Evolutionary conservation across 2,113 vertebrate species (phyloP).

Genomic region (Corythornis vintsioides): DNA sequence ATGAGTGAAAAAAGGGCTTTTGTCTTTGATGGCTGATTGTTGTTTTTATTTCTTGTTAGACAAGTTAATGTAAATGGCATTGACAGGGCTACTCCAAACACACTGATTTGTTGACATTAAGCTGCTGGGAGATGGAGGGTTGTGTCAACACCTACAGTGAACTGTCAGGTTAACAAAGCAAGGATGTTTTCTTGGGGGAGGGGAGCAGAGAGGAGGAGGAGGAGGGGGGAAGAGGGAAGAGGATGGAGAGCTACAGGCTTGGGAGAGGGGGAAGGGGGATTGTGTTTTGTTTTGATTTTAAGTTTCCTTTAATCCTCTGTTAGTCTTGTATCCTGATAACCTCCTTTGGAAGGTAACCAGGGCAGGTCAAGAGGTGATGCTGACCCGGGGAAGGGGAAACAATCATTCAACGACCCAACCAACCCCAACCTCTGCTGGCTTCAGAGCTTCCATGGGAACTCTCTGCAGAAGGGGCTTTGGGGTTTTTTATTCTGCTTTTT

Average conservation of each 20-base stretch:
- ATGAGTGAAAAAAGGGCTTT: constrained; percentile 45
- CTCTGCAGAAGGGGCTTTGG: background rate
- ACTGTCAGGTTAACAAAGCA: constrained; percentile 68
- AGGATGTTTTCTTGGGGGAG: constrained; percentile 64
- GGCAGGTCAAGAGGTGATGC: constrained; percentile 56
- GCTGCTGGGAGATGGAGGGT: constrained; percentile 57
- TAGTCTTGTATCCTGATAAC: constrained; percentile 65
- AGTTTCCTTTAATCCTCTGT: constrained; percentile 67
- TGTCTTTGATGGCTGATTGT: constrained; percentile 48
- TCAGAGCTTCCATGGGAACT: background rate
- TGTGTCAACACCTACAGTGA: constrained; percentile 66
- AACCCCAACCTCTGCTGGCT: background rate
- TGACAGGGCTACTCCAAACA: constrained; percentile 63
- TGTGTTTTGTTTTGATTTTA: constrained; percentile 64
- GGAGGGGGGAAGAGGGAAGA: background rate
- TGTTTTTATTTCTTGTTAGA: constrained; percentile 70
- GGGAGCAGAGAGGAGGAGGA: background rate
- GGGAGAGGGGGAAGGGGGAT: background rate
- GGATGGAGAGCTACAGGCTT: background rate
- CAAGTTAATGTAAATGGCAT: constrained; percentile 65
- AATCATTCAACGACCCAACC: constrained; percentile 41
- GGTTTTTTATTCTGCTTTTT: background rate
- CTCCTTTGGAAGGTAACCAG: constrained; percentile 50
- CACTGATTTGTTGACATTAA: constrained; percentile 66
- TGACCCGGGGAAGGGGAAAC: constrained; percentile 58